phyloP scores from a whole-genome alignment of 1,140 invertebrate species.

The Macrotrachela quadricornifera region DNA sequence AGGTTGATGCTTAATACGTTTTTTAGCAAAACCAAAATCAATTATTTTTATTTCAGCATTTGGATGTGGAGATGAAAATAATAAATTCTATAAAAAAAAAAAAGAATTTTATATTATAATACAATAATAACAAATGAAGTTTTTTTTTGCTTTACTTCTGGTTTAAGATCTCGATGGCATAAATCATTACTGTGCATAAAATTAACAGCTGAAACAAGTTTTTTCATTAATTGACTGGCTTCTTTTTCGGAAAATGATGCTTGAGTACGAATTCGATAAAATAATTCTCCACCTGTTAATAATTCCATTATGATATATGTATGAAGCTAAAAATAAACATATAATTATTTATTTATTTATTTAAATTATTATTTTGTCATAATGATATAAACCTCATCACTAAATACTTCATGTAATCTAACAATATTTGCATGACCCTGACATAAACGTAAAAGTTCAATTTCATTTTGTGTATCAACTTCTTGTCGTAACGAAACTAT shows the following conservation, averaged over 20 bases:
- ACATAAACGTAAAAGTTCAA: slow-evolving; percentile 51
- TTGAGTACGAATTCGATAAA: slow-evolving; percentile 41
- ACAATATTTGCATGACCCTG: slow-evolving; percentile 73
- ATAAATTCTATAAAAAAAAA: slow-evolving; percentile 38
- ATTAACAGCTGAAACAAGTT: slow-evolving; percentile 53
- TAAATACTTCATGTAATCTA: slow-evolving; percentile 51
- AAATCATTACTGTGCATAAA: slow-evolving; percentile 58
- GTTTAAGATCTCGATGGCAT: slow-evolving; percentile 71
- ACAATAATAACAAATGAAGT: too few relatives aligned
- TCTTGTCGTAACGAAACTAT: slow-evolving; percentile 52
- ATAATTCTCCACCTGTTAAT: slow-evolving; percentile 63
- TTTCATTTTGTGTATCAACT: slow-evolving; percentile 43
- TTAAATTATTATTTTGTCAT: too few relatives aligned
- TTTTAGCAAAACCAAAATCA: slow-evolving; percentile 68
- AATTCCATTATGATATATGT: slow-evolving; percentile 63
- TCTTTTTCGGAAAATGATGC: slow-evolving; percentile 45
- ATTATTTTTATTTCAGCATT: slow-evolving; percentile 55
- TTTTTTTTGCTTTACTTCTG: slow-evolving; percentile 36
- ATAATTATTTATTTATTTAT: too few relatives aligned
- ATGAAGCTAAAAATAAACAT: slow-evolving; percentile 24
- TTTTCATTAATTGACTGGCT: slow-evolving; percentile 45
- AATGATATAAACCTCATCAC: slow-evolving; percentile 40
- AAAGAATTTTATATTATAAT: too few relatives aligned
- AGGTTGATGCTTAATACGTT: slow-evolving; percentile 36
- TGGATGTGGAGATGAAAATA: slow-evolving; percentile 42